Percentiles rank a stretch among this genome's conserved stretches.
Conservation (phyloP, 2,113 vertebrate species). For the Grammomys surdaster region DNA sequence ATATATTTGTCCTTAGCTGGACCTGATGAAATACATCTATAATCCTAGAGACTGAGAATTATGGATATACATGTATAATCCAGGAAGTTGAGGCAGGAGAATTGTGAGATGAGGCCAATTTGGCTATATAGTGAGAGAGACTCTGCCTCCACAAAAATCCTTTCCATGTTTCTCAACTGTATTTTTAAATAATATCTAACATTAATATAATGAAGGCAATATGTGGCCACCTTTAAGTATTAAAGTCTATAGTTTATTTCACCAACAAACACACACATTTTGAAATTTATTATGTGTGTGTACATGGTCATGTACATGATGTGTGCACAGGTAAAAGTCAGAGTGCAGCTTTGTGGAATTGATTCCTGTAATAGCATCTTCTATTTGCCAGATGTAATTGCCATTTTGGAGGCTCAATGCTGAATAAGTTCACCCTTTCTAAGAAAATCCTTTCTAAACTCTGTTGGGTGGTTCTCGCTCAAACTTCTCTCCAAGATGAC, state of each 20-base stretch:
- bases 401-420: too few relatives aligned
- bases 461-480: too few relatives aligned
- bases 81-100: not conserved
- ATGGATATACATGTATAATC: not conserved
- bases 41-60: not conserved
- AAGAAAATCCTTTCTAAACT: too few relatives aligned
- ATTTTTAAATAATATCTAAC: not conserved
- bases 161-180: not conserved
- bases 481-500: too few relatives aligned
- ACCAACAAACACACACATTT: not conserved
- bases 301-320: not conserved
- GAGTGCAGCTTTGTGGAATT: not conserved
- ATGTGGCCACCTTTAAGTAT: not conserved
- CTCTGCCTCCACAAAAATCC: not conserved
- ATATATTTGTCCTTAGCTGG: not conserved
- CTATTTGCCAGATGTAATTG: too few relatives aligned
- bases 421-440: too few relatives aligned
- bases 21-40: not conserved
- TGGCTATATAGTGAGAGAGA: not conserved
- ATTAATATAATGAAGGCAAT: constrained; percentile 26
- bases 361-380: too few relatives aligned
- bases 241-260: not conserved
- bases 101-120: not conserved
- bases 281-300: not conserved
- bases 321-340: not conserved